Evolutionary conservation across 2,888 invertebrate species (phyloP), one percentile per base, ranked within the genome.

Genomic region (Xanthorhoe spadicearia): DNA sequence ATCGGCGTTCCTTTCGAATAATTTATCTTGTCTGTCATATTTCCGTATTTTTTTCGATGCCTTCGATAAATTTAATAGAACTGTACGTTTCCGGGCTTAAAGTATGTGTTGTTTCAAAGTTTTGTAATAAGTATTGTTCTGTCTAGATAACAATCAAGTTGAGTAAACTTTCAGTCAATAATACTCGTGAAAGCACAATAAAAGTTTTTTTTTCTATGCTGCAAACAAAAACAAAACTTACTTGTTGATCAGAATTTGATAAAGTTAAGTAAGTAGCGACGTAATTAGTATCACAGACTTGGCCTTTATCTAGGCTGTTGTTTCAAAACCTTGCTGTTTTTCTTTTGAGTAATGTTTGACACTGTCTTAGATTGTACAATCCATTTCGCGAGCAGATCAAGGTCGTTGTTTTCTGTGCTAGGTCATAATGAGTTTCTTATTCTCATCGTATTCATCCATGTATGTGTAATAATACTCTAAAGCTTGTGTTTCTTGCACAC

Each of bases 11-110:
- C 35, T 66, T 55, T 66, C 43, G 19, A 52, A 56, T 17, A 56
- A 53, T 66, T 60, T 60, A 65, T 60, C 43, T 43, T 51, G 9
- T 28, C n/a, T 65, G 43, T 57, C 52, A 53, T 53, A 17, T 53
- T 57, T 68, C 56, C 63, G 63, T 18, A 55, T 60, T 60, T 49
- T 62, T 38, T 23, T 32, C n/a, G 23, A 15, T 54, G 50, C 18
- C 13, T 63, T 48, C 38, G 35, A 56, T 35, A 62, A 32, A 48
- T 3, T 23, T 50, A 35, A 60, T 46, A 55, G 32, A 3, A 13
- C 13, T 2, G 13, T 4, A 43, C 13, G 38, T 43, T 43, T 43
- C 13, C 38, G 38, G 9, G 2, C 38, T 43, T 13, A 43, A 43
- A 43, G 38, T 2, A 10, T 13, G 8, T 2, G n/a, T n/a, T n/a